Percentiles rank a stretch among this genome's conserved stretches.
These are phyloP conservation scores for Procavia capensis DNA, from an alignment of 2,113 vertebrate genomes.

Conservation along the genomic window DNA sequence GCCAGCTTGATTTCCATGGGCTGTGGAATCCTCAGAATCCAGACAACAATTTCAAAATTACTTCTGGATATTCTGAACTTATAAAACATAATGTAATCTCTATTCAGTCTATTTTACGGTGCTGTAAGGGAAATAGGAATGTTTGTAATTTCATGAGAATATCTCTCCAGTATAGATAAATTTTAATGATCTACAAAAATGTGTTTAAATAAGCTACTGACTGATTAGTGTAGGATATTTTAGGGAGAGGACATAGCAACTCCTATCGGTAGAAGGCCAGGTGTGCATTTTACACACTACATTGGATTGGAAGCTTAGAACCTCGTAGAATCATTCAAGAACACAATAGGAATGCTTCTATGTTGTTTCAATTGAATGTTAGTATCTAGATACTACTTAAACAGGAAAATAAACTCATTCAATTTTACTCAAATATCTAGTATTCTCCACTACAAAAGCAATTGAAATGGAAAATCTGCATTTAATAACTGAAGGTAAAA, in stretches of 20 bases:
- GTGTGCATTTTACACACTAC: not conserved
- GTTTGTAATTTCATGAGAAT: not conserved
- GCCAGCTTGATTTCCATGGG: not conserved
- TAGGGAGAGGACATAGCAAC: no score
- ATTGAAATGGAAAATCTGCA: not conserved
- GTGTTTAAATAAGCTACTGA: not conserved
- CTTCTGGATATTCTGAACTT: not conserved
- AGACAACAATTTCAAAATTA: not conserved
- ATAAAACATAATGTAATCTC: not conserved
- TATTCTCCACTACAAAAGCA: not conserved
- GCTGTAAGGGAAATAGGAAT: not conserved
- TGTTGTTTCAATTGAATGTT: not conserved
- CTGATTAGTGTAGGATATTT: not conserved
- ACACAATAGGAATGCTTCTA: not conserved
- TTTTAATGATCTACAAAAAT: not conserved
- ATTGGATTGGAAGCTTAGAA: not conserved
- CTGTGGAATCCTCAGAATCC: not conserved
- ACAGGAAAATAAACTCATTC: not conserved
- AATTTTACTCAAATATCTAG: not conserved
- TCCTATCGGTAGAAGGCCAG: not conserved
- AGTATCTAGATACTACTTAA: not conserved
- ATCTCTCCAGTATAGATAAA: not conserved
- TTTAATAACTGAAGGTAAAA: not conserved
- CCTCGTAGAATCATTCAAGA: not conserved
- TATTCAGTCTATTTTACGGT: not conserved